Evolutionary conservation across 1,140 invertebrate species (phyloP).

Genomic region (Zaprionus africanus): DNA sequence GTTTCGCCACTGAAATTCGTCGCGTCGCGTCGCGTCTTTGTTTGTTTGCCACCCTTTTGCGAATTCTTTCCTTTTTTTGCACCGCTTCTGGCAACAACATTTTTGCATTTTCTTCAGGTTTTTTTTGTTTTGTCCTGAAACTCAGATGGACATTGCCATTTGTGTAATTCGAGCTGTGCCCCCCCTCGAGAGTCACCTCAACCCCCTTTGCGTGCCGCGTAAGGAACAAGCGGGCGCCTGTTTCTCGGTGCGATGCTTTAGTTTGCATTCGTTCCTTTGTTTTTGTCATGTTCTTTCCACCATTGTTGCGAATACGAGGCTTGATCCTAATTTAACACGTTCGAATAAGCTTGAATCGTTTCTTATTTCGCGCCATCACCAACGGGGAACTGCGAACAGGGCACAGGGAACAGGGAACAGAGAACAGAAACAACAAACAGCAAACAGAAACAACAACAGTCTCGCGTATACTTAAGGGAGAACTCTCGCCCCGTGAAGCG

Average conservation of each 20-base stretch:
- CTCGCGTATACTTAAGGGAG: conserved; percentile 34
- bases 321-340: conserved; percentile 81
- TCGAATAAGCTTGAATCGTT: conserved; percentile 82
- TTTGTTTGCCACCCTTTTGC: conserved; percentile 66
- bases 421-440: neutral
- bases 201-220: neutral
- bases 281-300: conserved; percentile 75
- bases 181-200: conserved; percentile 23
- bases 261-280: conserved; percentile 74
- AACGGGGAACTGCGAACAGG: conserved; percentile 13
- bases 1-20: conserved; percentile 52
- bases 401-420: too few species aligned
- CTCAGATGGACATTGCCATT: conserved; percentile 61
- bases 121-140: conserved; percentile 50
- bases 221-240: conserved; percentile 63
- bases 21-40: conserved; percentile 49
- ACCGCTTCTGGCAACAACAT: conserved; percentile 62
- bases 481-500: conserved; percentile 21
- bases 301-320: conserved; percentile 69
- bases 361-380: conserved; percentile 78
- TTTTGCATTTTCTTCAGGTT: conserved; percentile 58
- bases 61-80: conserved; percentile 46
- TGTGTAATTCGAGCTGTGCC: conserved; percentile 73
- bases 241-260: conserved; percentile 51
- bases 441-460: conserved; percentile 35